phyloP scores from a whole-genome alignment of 2,113 vertebrate species.

The Pseudolaguvia tuberculata region DNA sequence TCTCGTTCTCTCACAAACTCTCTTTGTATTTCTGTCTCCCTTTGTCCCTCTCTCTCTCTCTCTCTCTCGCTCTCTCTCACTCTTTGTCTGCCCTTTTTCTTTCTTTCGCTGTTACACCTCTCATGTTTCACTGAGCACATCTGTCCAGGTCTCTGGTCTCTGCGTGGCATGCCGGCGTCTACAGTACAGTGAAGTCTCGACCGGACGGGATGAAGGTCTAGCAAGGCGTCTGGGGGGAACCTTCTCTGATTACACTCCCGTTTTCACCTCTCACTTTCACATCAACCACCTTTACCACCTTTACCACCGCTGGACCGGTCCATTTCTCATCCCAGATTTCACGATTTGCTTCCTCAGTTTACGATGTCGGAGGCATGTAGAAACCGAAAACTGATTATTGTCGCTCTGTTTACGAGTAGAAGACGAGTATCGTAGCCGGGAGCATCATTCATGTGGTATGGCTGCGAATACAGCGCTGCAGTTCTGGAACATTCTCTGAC shows the following conservation, averaged over 20 bases:
- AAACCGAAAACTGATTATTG: constrained; percentile 3
- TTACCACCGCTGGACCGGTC: constrained; percentile 59
- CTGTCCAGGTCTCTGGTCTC: not conserved
- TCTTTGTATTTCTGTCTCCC: not conserved
- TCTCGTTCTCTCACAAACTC: not conserved
- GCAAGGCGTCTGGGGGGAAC: constrained; percentile 16
- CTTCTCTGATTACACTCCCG: constrained; percentile 39
- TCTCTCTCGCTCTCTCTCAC: not conserved
- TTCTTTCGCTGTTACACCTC: not conserved
- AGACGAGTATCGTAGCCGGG: constrained; percentile 44
- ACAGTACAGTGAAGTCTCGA: constrained; percentile 5
- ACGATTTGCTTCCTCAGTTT: not conserved
- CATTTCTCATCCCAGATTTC: constrained; percentile 45
- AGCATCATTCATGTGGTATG: constrained; percentile 57
- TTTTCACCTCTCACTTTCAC: constrained; percentile 56
- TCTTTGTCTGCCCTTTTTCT: not conserved
- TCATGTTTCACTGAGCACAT: not conserved
- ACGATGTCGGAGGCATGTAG: not conserved
- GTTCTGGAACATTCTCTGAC: constrained; percentile 76
- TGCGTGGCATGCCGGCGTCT: constrained; percentile 21
- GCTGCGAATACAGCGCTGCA: constrained; percentile 53
- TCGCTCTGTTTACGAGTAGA: constrained; percentile 14
- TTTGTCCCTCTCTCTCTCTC: not conserved
- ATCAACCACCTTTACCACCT: constrained; percentile 54
- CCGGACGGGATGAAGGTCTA: constrained; percentile 27